Evolutionary conservation across 2,888 invertebrate species (phyloP), one percentile per base, ranked within the genome.

Genomic region (Eremobia ochroleuca): DNA sequence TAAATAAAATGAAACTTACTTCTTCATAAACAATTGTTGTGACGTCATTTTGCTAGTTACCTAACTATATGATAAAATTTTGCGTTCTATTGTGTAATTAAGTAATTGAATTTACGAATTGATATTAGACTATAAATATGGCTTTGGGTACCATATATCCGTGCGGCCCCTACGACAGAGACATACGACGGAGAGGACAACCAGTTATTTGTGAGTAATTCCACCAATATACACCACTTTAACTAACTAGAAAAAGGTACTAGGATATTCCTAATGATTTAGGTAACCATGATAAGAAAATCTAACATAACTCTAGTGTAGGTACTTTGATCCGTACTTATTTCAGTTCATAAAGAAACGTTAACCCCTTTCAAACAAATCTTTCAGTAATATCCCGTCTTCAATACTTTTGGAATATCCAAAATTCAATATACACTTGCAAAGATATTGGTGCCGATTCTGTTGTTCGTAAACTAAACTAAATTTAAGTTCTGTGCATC

Each of bases 101-200:
- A 28, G 9, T 74, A 4, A n/a, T 65, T 81, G 31, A 40, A 49
- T 70, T 8, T 37, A 55, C 25, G 4, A 55, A 64, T 43, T 55
- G 4, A 28, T 61, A 52, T 52, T 31, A n/a, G 49, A 61, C 34
- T 34, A 25, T 4, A 52, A 82, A 40, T 31, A 86, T 78, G 86
- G 69, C 72, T 40, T 70, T 82, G 55, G 31, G 72, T 11, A 34
- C 62, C 34, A 59, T 86, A 9, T 70, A 65, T 37, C 55, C 70
- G 49, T 71, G 52, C 49, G 64, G 68, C 5, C 74, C 34, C 28
- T 77, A 74, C 18, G 73, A 58, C 28, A 43, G 55, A 21, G 40
- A 68, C 8, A 6, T 82, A 55, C 59, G 83, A 70, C 69, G 61
- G 15, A 69, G 72, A 72, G 83, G 83, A 82, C 76, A 61, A 71